Conservation (phyloP, 2,888 invertebrate genomes). For the Scaeva pyrastri region DNA sequence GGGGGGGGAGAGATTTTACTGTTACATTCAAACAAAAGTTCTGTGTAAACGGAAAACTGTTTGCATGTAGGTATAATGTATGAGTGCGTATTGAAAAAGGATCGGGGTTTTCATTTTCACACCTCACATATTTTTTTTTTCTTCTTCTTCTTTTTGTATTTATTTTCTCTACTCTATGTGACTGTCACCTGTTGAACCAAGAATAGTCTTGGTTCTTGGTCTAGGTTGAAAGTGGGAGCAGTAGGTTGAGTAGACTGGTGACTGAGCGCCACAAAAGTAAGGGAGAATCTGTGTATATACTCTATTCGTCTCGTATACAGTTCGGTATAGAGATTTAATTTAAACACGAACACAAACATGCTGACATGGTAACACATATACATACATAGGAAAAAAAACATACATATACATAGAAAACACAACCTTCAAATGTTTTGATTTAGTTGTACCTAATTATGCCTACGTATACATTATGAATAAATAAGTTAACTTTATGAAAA, state of each 20-base stretch:
- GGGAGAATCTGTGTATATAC: neutral
- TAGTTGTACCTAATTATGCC: too few relatives aligned
- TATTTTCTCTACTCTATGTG: constrained; percentile 10
- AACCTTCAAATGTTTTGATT: constrained; percentile 28
- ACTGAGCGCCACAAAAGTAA: constrained; percentile 24
- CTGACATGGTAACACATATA: constrained; percentile 11
- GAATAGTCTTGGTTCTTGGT: constrained; percentile 47
- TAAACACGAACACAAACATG: constrained; percentile 18
- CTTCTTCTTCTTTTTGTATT: too few relatives aligned
- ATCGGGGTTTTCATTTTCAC: constrained; percentile 33
- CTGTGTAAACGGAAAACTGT: constrained; percentile 39
- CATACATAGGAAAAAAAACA: constrained; percentile 10
- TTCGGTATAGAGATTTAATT: constrained; percentile 42
- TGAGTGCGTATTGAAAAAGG: constrained; percentile 40
- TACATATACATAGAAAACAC: constrained; percentile 25
- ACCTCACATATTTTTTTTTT: constrained; percentile 29
- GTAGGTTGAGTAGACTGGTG: constrained; percentile 24
- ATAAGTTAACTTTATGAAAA: too few relatives aligned
- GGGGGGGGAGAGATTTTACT: neutral
- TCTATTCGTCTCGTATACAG: neutral
- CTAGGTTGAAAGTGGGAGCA: constrained; percentile 42
- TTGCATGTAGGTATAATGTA: constrained; percentile 48
- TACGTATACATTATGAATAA: too few relatives aligned
- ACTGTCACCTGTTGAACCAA: constrained; percentile 73
- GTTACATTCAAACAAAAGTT: constrained; percentile 26